A percentile compares a stretch with the other conserved stretches of the same genome.
These are phyloP conservation scores for Pontoporia blainvillei DNA, from an alignment of 2,113 vertebrate genomes.

Conservation along the genomic window DNA sequence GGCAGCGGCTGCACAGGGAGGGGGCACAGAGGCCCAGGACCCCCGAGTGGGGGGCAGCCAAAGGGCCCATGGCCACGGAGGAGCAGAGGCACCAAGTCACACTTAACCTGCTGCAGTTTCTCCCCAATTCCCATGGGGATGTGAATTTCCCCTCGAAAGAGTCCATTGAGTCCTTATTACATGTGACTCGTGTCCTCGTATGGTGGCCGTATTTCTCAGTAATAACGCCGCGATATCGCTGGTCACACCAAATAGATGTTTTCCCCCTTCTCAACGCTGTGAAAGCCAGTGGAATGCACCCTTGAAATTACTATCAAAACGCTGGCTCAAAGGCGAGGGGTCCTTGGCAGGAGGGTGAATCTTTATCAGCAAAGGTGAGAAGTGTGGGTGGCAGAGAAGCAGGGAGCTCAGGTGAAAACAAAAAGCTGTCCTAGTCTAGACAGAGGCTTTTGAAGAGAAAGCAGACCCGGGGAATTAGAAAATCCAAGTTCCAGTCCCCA, in stretches of 20 bases:
- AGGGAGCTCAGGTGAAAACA: neutral
- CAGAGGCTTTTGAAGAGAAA: neutral
- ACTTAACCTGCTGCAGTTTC: neutral
- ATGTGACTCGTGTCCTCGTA: neutral
- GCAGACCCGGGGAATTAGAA: neutral
- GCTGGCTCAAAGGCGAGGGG: neutral
- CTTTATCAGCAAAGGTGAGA: neutral
- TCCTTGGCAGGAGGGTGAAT: neutral
- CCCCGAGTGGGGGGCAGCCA: no score
- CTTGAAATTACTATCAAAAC: neutral
- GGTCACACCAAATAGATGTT: neutral
- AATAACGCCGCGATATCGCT: neutral
- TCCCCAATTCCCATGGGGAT: neutral
- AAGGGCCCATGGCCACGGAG: no score
- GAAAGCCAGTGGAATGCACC: neutral
- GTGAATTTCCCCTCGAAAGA: neutral
- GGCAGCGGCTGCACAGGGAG: neutral
- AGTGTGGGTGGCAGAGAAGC: rapidly evolving
- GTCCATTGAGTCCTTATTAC: neutral
- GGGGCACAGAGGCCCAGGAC: neutral
- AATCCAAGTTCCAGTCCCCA: neutral
- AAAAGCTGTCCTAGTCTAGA: neutral
- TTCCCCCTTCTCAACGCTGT: neutral
- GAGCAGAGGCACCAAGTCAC: neutral
- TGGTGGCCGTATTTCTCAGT: neutral